These are phyloP conservation scores for Acipenser ruthenus DNA, from an alignment of 2,797 vertebrate species.

Conservation along the genomic window DNA sequence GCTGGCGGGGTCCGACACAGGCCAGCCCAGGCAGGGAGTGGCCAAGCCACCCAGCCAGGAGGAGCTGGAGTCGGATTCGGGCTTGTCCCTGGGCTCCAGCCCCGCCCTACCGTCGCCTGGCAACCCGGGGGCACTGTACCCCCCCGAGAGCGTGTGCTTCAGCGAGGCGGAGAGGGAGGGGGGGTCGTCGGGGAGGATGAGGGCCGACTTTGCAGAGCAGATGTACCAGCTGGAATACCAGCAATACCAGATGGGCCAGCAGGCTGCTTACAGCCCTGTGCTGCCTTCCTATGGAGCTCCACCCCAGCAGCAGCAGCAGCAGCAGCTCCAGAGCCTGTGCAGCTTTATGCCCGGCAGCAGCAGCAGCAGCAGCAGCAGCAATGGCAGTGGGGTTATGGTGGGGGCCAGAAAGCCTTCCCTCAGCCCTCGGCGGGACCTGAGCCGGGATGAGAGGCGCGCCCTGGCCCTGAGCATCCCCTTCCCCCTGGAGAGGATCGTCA, in stretches of 20 bases:
- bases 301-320: constrained; percentile 19
- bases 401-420: neutral
- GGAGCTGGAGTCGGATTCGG: constrained; percentile 81
- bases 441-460: constrained; percentile 73
- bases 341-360: constrained; percentile 38
- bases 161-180: constrained; percentile 40
- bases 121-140: constrained; percentile 30
- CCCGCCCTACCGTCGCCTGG: constrained; percentile 66
- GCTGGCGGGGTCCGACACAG: constrained; percentile 30
- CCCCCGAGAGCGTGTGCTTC: constrained; percentile 30
- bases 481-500: constrained; percentile 73
- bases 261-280: constrained; percentile 10
- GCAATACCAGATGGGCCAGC: constrained; percentile 38
- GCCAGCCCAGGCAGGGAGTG: neutral
- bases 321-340: constrained; percentile 29
- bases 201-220: constrained; percentile 35
- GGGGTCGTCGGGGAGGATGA: constrained; percentile 20
- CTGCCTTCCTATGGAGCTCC: constrained; percentile 24
- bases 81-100: constrained; percentile 75
- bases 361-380: constrained; percentile 27
- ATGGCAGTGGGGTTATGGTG: constrained; percentile 21
- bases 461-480: constrained; percentile 78
- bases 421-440: constrained; percentile 33
- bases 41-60: constrained; percentile 43
- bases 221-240: constrained; percentile 55